phyloP scores from a whole-genome alignment of 37 sponge, comb jelly and placozoan species.

The Hormiphora californensis region DNA sequence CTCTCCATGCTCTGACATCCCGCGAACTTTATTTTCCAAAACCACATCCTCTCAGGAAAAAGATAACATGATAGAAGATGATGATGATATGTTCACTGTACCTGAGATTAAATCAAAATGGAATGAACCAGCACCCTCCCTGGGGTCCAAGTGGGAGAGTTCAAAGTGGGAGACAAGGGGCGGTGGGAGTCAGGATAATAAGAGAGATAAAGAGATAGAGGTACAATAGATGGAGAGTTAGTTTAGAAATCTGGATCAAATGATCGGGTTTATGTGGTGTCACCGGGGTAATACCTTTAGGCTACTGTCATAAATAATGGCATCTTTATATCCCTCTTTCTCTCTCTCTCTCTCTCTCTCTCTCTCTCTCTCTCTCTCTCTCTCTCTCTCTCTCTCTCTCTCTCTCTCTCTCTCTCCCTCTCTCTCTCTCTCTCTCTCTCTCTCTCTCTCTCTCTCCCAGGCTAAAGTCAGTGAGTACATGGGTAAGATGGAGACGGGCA shows the following conservation, averaged over 20 bases:
- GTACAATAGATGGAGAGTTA: too few species aligned
- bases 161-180: background rate
- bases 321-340: background rate
- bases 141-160: constrained; percentile 51
- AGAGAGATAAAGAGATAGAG: too few species aligned
- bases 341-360: background rate
- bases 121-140: constrained; percentile 24
- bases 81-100: constrained; percentile 9
- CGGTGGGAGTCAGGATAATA: too few species aligned
- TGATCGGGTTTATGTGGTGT: too few species aligned
- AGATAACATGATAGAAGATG: background rate
- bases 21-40: too few species aligned
- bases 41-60: too few species aligned
- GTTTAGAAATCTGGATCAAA: too few species aligned
- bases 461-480: constrained; percentile 30
- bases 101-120: constrained; percentile 32
- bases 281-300: too few species aligned
- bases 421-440: background rate
- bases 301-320: too few species aligned
- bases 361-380: background rate
- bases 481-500: constrained; percentile 39
- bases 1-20: too few species aligned
- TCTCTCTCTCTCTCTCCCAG: background rate
- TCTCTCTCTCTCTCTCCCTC: background rate
- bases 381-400: background rate